Conservation (phyloP, 2,113 vertebrate genomes). For the Sinosuthora webbiana region DNA sequence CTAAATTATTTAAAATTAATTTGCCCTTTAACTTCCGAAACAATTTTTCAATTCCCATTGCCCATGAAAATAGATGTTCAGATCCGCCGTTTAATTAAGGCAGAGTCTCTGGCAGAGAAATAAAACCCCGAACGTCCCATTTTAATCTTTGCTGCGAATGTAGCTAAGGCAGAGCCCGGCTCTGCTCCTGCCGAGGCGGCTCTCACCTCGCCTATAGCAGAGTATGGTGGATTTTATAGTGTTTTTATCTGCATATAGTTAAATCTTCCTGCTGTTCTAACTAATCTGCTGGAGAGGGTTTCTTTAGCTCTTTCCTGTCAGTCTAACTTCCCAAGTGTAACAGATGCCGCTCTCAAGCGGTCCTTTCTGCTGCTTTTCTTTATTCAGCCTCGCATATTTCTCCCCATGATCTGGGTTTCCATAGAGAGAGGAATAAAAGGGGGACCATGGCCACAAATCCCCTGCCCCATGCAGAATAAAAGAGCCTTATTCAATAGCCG, state of each 20-base stretch:
- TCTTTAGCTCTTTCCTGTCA: slow-evolving; percentile 85
- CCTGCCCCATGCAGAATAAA: slow-evolving; percentile 92
- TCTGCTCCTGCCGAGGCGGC: not conserved
- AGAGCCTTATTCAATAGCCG: slow-evolving; percentile 91
- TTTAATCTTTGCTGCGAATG: slow-evolving; percentile 30
- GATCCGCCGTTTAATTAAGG: slow-evolving; percentile 42
- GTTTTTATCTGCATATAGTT: slow-evolving; percentile 70
- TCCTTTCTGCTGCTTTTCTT: slow-evolving; percentile 92
- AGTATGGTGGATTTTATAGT: slow-evolving; percentile 37
- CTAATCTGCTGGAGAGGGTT: slow-evolving; percentile 81
- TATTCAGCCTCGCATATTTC: slow-evolving; percentile 95
- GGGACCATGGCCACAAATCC: slow-evolving; percentile 89
- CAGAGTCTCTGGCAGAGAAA: slow-evolving; percentile 50
- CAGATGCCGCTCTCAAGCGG: slow-evolving; percentile 95
- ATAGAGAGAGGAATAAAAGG: slow-evolving; percentile 99
- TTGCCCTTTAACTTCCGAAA: slow-evolving; percentile 49
- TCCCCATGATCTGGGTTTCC: slow-evolving; percentile 95
- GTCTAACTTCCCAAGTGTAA: slow-evolving; percentile 99
- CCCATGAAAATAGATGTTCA: slow-evolving; percentile 40
- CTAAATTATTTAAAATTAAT: slow-evolving; percentile 65
- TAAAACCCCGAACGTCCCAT: slow-evolving; percentile 42
- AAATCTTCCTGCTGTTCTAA: slow-evolving; percentile 74
- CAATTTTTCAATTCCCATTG: slow-evolving; percentile 47
- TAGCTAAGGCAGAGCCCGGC: not conserved
- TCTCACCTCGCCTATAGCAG: not conserved